Evolutionary conservation across 1,140 invertebrate species (phyloP).

Genomic region (Polypedilum pembai): DNA sequence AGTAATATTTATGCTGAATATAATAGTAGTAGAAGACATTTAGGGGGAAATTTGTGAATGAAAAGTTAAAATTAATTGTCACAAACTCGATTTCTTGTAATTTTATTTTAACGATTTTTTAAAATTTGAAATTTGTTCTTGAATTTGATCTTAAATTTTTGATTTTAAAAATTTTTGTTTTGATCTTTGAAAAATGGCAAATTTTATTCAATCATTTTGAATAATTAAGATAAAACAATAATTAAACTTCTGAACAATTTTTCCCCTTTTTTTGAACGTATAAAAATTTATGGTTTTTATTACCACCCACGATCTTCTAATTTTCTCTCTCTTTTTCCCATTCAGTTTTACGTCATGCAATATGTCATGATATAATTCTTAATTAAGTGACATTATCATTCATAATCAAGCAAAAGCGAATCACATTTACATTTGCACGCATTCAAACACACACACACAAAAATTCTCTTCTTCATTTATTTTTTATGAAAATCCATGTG

Average conservation of each 20-base stretch:
- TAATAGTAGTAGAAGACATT: no score
- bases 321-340: not conserved
- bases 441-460: not conserved
- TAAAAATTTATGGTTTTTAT: not conserved
- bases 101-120: not conserved
- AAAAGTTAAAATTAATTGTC: no score
- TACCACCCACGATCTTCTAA: not conserved
- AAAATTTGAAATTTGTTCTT: not conserved
- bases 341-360: not conserved
- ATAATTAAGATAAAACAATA: not conserved
- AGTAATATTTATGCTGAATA: no score
- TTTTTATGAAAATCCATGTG: not conserved
- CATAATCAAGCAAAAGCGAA: not conserved
- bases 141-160: not conserved
- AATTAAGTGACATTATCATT: slow-evolving; percentile 16
- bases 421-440: no score
- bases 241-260: not conserved
- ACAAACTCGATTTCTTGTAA: no score
- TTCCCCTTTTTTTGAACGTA: not conserved
- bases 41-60: not conserved
- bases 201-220: not conserved
- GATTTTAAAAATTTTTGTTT: not conserved
- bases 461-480: not conserved
- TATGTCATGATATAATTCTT: not conserved
- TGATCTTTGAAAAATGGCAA: not conserved